Base-by-base conservation (phyloP, 2,888 invertebrate genomes). In the Syrphus vitripennis region DNA sequence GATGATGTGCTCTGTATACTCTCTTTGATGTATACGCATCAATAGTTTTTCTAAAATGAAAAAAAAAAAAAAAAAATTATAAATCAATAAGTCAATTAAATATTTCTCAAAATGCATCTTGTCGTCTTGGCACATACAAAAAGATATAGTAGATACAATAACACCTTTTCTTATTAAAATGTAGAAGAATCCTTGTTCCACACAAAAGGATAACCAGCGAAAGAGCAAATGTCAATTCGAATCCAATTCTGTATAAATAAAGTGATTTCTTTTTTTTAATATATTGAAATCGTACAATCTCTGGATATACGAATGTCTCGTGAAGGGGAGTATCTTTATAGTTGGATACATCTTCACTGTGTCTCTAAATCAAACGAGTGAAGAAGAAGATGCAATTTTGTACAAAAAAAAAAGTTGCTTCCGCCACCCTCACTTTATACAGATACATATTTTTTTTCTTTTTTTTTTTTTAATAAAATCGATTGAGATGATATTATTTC, bases 401-500 rank as follows among this genome's bases (percentile, higher is more conserved):
- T 48, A 29, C 3, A 31, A 59, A 34, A 26, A 19, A 50, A 16
- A 12, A 21, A 19, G 5, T n/a, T 19, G 34, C 48, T 19, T 42
- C 31, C 67, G 12, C 21, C 67, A 16, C 74, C 74, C 61, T 3
- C 80, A 42, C 9, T 59, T 53, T 75, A 16, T 29, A 63, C 19
- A 34, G n/a, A 21, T 19, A 4, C 26, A 31, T 34, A 26, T 5
- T 40, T 61, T n/a, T n/a, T 37, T 2, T 29, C 6, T 40, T 65
- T 29, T 74, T 19, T 53, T 16, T 59, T 21, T 19, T 67, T 34
- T 31, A 40, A 61, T 63, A 37, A 53, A 76, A 76, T 76, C 77
- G 86, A 86, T 86, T 77, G 63, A 77, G 81, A 82, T 77, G 76
- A 77, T 78, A 70, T 67, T 67, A 67, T 86, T 78, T 74, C 74